Evolutionary conservation across 2,888 invertebrate genomes (phyloP), one percentile per base, ranked within the genome.

Genomic region (Leptopilina myrica): DNA sequence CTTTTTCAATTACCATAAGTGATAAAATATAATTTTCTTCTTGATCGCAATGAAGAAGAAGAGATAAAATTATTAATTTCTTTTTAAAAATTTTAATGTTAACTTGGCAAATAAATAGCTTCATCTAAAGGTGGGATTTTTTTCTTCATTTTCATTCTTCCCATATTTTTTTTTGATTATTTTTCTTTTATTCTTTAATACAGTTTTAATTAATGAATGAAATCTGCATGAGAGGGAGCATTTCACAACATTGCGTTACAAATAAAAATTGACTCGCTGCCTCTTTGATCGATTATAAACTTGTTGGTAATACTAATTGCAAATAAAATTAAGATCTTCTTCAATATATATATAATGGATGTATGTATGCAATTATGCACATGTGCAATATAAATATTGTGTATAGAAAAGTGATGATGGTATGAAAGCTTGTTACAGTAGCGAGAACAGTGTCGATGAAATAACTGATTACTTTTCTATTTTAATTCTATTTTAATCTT

Each of bases 261-360:
- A 49, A 33, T n/a, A 73, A 73, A 53, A 73, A 73, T 73, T 33
- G 33, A 56, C 11, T n/a, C n/a, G 56, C 15, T 73, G 33, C 56
- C 73, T n/a, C n/a, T 73, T 59, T 73, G 73, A 73, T 73, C 12
- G 56, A 53, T 73, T 56, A 40, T 73, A 73, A 73, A 73, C 56
- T 73, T 73, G 56, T 59, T 15, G 15, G 26, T 5, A 33, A 3
- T 40, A 73, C 56, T 73, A 56, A 73, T 73, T 73, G 73, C 56
- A 56, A 73, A 56, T 73, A 73, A 59, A 73, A 73, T 73, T n/a
- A 73, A 73, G 73, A 73, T n/a, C 53, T 73, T 53, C n/a, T 11
- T 33, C 33, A 33, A 33, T 33, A 67, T 15, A 67, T 15, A 67
- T 62, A n/a, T 62, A 62, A 62, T 62, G 20, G 12, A n/a, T 46